phyloP scores from a whole-genome alignment of 1,140 invertebrate species.

The Diorhabda carinulata region DNA sequence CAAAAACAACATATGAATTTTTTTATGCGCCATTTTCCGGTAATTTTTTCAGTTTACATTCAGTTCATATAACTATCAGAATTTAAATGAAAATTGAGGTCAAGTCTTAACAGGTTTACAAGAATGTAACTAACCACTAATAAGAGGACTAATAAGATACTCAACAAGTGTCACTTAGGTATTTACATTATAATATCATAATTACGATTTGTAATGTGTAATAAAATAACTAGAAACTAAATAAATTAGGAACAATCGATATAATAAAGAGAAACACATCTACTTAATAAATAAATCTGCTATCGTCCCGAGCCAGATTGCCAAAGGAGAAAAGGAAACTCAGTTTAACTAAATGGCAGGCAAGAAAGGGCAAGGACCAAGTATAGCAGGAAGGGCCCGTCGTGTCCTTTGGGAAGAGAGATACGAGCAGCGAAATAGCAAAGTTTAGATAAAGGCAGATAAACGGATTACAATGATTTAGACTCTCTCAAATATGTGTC shows the following conservation, averaged over 20 bases:
- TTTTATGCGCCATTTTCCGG: too few species aligned
- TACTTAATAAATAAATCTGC: constrained; percentile 10
- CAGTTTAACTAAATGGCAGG: constrained; percentile 28
- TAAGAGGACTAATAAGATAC: too few species aligned
- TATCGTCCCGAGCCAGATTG: constrained; percentile 15
- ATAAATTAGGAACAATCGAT: not conserved
- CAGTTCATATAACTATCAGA: too few species aligned
- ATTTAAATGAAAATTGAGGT: too few species aligned
- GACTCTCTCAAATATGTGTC: constrained; percentile 37
- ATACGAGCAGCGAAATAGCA: constrained; percentile 37
- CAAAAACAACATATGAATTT: too few species aligned
- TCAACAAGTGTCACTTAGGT: too few species aligned
- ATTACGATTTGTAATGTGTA: too few species aligned
- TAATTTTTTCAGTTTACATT: too few species aligned
- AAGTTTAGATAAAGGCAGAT: constrained; percentile 43
- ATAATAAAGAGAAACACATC: not conserved
- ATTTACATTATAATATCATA: too few species aligned
- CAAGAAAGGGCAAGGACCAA: constrained; percentile 12
- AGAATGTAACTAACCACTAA: too few species aligned
- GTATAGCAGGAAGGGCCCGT: constrained; percentile 24
- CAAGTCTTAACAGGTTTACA: too few species aligned
- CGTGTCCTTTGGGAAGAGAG: constrained; percentile 33
- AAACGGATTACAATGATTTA: constrained; percentile 43
- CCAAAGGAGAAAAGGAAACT: constrained; percentile 22
- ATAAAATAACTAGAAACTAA: too few species aligned